Conservation (phyloP, 2,888 invertebrate species). For the Ophion costatus region DNA sequence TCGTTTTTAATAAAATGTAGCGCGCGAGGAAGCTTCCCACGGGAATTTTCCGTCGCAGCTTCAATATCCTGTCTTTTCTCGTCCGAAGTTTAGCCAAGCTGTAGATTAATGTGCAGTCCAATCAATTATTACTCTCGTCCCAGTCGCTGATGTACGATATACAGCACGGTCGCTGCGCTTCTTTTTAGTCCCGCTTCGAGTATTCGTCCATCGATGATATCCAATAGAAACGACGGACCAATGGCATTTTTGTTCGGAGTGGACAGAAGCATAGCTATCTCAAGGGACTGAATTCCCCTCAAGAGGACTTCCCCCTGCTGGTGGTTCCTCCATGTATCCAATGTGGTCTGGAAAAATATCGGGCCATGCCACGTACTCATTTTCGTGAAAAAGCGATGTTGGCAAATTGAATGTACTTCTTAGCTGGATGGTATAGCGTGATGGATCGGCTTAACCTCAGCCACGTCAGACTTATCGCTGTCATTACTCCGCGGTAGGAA, state of each 20-base stretch:
- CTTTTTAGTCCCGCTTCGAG: neutral
- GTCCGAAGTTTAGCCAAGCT: slow-evolving; percentile 15
- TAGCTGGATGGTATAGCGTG: slow-evolving; percentile 17
- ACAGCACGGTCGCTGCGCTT: neutral
- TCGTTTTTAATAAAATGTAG: slow-evolving; percentile 67
- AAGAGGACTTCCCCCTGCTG: neutral
- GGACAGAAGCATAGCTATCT: too few relatives aligned
- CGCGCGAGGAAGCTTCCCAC: slow-evolving; percentile 41
- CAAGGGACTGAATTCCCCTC: neutral
- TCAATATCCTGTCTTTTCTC: slow-evolving; percentile 16
- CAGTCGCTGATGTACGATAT: neutral
- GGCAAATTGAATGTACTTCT: slow-evolving; percentile 15
- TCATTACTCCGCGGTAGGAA: slow-evolving; percentile 65
- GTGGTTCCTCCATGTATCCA: neutral
- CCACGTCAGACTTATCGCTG: slow-evolving; percentile 67
- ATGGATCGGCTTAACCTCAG: slow-evolving; percentile 58
- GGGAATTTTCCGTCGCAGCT: slow-evolving; percentile 32
- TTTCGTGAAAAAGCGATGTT: neutral
- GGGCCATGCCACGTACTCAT: neutral
- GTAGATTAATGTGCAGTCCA: slow-evolving; percentile 14
- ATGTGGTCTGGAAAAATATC: neutral
- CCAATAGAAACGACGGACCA: neutral
- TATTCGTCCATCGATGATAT: neutral
- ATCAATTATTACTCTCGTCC: slow-evolving; percentile 25
- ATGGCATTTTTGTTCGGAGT: neutral